These are phyloP conservation scores for Notothenia coriiceps DNA, from an alignment of 2,113 vertebrate genomes.

Conservation along the genomic window DNA sequence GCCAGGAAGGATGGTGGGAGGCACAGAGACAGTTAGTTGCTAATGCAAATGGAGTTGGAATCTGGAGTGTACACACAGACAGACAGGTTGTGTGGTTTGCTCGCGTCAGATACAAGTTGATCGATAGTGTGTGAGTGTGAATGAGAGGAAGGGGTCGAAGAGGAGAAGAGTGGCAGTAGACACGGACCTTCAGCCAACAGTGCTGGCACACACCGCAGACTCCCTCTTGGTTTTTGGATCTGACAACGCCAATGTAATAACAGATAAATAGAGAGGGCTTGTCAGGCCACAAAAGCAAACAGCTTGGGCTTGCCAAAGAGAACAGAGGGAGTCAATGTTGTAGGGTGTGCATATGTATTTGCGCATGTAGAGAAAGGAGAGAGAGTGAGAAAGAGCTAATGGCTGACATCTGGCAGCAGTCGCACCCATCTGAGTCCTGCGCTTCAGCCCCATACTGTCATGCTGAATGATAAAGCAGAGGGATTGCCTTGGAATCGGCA, in stretches of 20 bases:
- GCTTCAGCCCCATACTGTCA: constrained; percentile 79
- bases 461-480: constrained; percentile 88
- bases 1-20: constrained; percentile 54
- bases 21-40: constrained; percentile 47
- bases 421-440: constrained; percentile 74
- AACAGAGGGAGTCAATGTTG: constrained; percentile 78
- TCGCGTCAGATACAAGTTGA: constrained; percentile 43
- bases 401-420: constrained; percentile 76
- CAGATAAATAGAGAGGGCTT: constrained; percentile 84
- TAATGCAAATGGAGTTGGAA: constrained; percentile 52
- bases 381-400: constrained; percentile 77
- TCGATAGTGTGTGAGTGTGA: constrained; percentile 57
- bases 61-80: constrained; percentile 24
- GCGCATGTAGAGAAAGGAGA: constrained; percentile 66
- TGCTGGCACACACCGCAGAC: constrained; percentile 67
- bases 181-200: constrained; percentile 68
- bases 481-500: constrained; percentile 88
- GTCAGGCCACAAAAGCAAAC: constrained; percentile 84
- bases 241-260: constrained; percentile 84
- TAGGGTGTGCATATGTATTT: constrained; percentile 71
- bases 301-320: constrained; percentile 83
- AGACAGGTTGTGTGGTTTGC: constrained; percentile 35
- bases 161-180: constrained; percentile 43
- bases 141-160: constrained; percentile 36
- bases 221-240: constrained; percentile 81